Evolutionary conservation across 2,888 invertebrate species (phyloP).

Genomic region (Chironomus riparius): DNA sequence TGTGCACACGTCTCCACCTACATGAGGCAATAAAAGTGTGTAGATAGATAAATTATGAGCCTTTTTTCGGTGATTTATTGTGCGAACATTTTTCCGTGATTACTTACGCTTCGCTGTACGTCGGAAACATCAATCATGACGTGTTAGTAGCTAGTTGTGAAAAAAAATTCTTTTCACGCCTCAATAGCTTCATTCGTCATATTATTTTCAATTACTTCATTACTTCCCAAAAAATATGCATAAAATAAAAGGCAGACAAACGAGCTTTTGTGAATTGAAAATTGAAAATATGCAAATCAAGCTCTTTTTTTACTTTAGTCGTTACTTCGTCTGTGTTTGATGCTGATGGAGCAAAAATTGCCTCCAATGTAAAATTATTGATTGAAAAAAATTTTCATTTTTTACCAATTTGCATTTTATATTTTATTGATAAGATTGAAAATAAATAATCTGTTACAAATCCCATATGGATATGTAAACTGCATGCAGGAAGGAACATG

Average conservation of each 20-base stretch:
- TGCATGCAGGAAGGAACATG: no score
- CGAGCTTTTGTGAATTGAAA: not conserved
- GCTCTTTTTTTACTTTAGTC: not conserved
- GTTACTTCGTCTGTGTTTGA: not conserved
- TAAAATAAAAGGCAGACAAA: not conserved
- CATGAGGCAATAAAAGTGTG: not conserved
- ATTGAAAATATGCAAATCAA: not conserved
- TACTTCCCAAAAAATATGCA: not conserved
- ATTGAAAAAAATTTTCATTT: not conserved
- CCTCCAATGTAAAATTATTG: no score
- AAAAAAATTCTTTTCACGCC: not conserved
- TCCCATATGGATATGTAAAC: not conserved
- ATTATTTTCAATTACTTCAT: not conserved
- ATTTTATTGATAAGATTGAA: not conserved
- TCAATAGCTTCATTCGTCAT: not conserved
- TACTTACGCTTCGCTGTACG: constrained; percentile 18
- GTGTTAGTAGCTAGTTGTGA: not conserved
- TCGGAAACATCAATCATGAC: constrained; percentile 24
- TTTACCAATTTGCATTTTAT: not conserved
- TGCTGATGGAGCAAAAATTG: not conserved
- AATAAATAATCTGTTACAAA: not conserved
- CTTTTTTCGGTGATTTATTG: constrained; percentile 27
- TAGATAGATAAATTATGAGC: constrained; percentile 20
- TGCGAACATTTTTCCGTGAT: constrained; percentile 22
- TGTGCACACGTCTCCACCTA: no score